A percentile compares a stretch with the other conserved stretches of the same genome.
These are phyloP conservation scores for Schlechtendalia chinensis DNA, from an alignment of 1,140 invertebrate species.

Conservation along the genomic window DNA sequence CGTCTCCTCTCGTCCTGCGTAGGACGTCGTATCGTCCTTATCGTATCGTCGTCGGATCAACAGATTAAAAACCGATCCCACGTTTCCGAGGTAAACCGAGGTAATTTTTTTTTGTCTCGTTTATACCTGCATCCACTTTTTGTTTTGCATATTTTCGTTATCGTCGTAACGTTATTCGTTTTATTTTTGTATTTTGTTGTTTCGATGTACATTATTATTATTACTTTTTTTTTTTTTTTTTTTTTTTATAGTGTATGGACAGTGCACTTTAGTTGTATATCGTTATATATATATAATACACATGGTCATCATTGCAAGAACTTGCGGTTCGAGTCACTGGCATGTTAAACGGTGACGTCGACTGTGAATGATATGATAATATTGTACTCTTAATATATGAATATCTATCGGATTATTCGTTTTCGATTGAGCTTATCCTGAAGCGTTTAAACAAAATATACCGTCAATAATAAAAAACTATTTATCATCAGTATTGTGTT, in stretches of 20 bases:
- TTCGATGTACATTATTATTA: neutral
- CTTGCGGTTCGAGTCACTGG: neutral
- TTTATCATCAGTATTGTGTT: too few relatives aligned
- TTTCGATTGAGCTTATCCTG: too few relatives aligned
- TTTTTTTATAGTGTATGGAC: neutral
- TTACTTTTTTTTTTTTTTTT: neutral
- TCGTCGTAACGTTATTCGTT: neutral
- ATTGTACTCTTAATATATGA: too few relatives aligned
- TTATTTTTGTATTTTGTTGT: neutral
- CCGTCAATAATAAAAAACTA: too few relatives aligned
- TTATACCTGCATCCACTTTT: neutral
- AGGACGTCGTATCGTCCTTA: neutral
- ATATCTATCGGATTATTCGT: too few relatives aligned
- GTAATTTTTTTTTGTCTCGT: conserved; percentile 7
- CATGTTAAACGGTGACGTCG: conserved; percentile 1
- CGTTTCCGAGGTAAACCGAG: conserved; percentile 31
- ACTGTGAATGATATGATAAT: too few relatives aligned
- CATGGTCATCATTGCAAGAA: too few relatives aligned
- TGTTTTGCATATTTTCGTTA: neutral
- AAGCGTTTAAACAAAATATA: too few relatives aligned
- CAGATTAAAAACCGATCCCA: conserved; percentile 25
- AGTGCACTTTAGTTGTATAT: too few relatives aligned
- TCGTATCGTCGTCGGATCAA: conserved; percentile 22
- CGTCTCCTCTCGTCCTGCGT: too few relatives aligned
- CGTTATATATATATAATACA: too few relatives aligned